These are phyloP conservation scores for Neuroterus valhalla DNA, from an alignment of 1,140 invertebrate genomes.

Conservation along the genomic window DNA sequence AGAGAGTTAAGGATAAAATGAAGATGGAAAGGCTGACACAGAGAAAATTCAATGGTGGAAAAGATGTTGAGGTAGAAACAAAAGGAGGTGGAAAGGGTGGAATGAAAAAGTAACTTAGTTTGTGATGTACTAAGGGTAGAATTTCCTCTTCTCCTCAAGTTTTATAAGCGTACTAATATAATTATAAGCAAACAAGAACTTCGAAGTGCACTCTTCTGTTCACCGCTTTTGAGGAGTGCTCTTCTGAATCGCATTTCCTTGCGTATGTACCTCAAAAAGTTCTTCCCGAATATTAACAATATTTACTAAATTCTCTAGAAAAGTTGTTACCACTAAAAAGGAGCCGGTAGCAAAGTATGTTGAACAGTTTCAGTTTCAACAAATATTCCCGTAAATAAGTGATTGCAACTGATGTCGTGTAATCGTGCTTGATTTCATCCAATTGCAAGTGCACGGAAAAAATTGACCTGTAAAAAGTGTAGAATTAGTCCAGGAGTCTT, in stretches of 20 bases:
- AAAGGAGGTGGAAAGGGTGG: slow-evolving; percentile 18
- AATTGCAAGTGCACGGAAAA: too few species aligned
- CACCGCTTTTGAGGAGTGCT: slow-evolving; percentile 3
- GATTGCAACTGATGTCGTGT: too few species aligned
- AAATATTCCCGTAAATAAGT: too few species aligned
- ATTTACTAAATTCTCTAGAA: slow-evolving; percentile 5
- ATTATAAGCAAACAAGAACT: slow-evolving; percentile 42
- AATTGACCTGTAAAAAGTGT: too few species aligned
- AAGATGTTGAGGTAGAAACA: slow-evolving; percentile 22
- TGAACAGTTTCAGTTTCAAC: too few species aligned
- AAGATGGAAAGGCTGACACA: slow-evolving; percentile 27
- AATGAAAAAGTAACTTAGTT: slow-evolving; percentile 42
- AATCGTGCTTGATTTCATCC: too few species aligned
- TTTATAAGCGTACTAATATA: slow-evolving; percentile 39
- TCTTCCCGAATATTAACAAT: slow-evolving; percentile 9
- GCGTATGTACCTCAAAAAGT: slow-evolving; percentile 1
- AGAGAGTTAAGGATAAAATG: slow-evolving; percentile 7
- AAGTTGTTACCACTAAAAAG: too few species aligned
- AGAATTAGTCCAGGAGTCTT: too few species aligned
- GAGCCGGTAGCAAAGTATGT: neutral
- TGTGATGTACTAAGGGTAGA: slow-evolving; percentile 32
- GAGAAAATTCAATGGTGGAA: slow-evolving; percentile 2
- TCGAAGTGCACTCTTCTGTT: slow-evolving; percentile 27
- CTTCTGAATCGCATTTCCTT: neutral
- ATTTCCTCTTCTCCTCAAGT: slow-evolving; percentile 36